These are phyloP conservation scores for Caenorhabditis sp. DNA, from an alignment of 2,888 invertebrate genomes.

Conservation along the genomic window DNA sequence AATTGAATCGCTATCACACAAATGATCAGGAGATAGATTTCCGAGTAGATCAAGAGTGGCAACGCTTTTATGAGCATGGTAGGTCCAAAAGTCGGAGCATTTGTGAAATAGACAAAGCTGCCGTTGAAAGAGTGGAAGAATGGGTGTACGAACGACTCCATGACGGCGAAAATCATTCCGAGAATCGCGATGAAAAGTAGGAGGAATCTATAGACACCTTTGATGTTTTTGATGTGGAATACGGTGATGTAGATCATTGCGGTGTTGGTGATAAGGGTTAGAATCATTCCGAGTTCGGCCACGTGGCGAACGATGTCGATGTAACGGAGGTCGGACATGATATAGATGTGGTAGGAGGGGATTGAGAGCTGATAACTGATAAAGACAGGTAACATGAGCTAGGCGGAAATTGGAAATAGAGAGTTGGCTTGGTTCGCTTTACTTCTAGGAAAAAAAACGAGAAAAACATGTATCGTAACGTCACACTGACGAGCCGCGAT, in stretches of 20 bases:
- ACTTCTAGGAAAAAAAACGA: no score
- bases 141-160: neutral
- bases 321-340: neutral
- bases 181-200: neutral
- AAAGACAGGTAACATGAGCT: no score
- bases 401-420: no score
- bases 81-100: neutral
- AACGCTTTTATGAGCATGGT: neutral
- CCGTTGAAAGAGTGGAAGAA: constrained; percentile 19
- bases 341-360: neutral
- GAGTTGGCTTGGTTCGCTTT: no score
- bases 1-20: neutral
- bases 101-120: constrained; percentile 1
- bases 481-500: no score
- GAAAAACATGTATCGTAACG: no score
- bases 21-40: neutral
- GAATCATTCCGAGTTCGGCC: neutral
- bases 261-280: neutral
- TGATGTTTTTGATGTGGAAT: constrained; percentile 10
- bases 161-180: neutral
- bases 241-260: constrained; percentile 4
- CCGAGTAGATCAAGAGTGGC: neutral
- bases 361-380: no score
- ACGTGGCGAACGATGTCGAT: neutral
- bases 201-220: neutral